Evolutionary conservation across 2,797 vertebrate species (phyloP).

Genomic region (Pteropus rufus): DNA sequence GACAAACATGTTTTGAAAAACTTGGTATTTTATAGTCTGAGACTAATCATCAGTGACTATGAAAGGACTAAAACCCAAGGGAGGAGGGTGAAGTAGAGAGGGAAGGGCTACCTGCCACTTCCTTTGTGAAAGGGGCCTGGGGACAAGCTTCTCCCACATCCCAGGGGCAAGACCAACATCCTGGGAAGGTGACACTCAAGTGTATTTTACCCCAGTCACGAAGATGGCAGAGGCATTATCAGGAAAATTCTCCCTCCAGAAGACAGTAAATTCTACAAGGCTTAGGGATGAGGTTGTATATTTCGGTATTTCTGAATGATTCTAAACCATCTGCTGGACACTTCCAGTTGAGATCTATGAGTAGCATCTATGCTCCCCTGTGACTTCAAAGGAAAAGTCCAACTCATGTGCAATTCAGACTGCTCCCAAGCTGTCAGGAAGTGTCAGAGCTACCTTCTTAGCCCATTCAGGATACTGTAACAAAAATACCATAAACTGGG

Average conservation of each 20-base stretch:
- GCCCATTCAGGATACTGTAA: neutral
- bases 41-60: neutral
- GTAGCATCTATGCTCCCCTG: neutral
- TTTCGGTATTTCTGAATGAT: neutral
- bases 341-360: neutral
- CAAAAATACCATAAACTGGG: neutral
- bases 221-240: accelerated
- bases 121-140: neutral
- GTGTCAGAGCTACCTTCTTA: neutral
- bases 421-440: neutral
- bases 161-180: neutral
- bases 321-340: neutral
- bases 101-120: neutral
- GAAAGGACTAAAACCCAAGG: neutral
- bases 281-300: accelerated
- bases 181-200: neutral
- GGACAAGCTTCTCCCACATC: neutral
- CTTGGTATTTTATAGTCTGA: neutral
- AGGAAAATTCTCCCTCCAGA: neutral
- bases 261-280: neutral
- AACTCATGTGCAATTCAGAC: accelerated
- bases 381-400: neutral
- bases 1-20: neutral
- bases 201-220: neutral
- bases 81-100: neutral